Conservation (phyloP, 1,140 invertebrate species). For the Heliconius himera region DNA sequence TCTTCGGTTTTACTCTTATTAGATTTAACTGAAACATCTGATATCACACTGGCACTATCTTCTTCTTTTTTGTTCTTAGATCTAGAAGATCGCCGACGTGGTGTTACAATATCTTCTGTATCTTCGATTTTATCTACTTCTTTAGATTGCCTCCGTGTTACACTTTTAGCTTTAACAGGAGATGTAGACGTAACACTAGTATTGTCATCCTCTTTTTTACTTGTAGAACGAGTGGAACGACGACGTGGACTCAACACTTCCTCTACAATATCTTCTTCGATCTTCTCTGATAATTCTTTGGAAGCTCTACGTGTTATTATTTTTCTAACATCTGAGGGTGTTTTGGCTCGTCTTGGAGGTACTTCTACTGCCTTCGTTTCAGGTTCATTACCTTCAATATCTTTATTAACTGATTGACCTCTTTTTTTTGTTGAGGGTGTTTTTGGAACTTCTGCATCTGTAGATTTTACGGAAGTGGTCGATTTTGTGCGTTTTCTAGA, state of each 20-base stretch:
- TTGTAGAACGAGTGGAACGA: constrained; percentile 53
- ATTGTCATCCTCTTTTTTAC: constrained; percentile 48
- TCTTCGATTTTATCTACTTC: constrained; percentile 56
- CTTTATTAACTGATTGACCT: constrained; percentile 54
- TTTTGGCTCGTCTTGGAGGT: constrained; percentile 51
- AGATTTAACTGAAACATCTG: constrained; percentile 58
- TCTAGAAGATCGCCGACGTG: constrained; percentile 55
- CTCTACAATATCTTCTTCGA: constrained; percentile 53
- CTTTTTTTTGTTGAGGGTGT: constrained; percentile 53
- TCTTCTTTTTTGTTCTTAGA: constrained; percentile 62
- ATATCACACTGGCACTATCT: constrained; percentile 60
- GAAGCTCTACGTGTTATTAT: constrained; percentile 66
- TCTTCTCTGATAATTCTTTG: constrained; percentile 56
- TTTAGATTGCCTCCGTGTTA: constrained; percentile 64
- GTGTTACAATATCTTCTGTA: constrained; percentile 56
- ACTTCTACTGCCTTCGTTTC: constrained; percentile 37
- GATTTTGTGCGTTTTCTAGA: constrained; percentile 54
- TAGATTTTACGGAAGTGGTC: constrained; percentile 48
- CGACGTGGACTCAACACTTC: constrained; percentile 61
- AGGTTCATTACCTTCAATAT: constrained; percentile 47
- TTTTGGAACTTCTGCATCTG: constrained; percentile 46
- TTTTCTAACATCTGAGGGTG: constrained; percentile 59
- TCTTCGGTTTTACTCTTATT: constrained; percentile 55
- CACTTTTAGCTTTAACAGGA: neutral
- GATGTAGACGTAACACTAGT: neutral